Conservation (phyloP, 2,113 vertebrate species). For the Chaetodon trifascialis region DNA sequence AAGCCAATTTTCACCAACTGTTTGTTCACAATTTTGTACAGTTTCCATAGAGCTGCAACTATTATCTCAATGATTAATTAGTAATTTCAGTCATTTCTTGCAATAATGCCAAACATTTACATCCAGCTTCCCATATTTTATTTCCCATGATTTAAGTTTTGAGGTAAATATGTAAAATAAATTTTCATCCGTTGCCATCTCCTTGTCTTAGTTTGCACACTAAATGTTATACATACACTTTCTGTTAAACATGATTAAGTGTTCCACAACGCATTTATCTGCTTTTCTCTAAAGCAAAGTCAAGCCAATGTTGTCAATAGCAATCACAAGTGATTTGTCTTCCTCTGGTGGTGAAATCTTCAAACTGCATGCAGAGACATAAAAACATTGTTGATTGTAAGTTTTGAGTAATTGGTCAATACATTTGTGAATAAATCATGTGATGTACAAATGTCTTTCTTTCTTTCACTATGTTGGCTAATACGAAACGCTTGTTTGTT, state of each 20-base stretch:
- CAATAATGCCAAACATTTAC: not conserved
- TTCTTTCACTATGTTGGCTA: not conserved
- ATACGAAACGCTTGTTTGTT: not conserved
- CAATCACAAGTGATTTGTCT: constrained; percentile 6
- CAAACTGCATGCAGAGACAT: constrained; percentile 2
- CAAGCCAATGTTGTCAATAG: not conserved
- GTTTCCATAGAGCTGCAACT: not conserved
- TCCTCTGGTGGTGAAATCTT: constrained; percentile 16
- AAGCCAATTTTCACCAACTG: no score
- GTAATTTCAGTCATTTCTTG: no score
- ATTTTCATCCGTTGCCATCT: not conserved
- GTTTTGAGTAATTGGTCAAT: not conserved
- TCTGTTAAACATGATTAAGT: no score
- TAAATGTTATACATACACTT: not conserved
- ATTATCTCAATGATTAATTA: no score
- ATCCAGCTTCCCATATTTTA: no score
- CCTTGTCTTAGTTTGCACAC: not conserved
- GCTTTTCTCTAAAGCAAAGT: not conserved
- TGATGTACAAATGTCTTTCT: not conserved
- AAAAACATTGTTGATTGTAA: not conserved
- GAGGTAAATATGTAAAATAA: not conserved
- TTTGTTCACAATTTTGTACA: not conserved
- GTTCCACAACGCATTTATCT: not conserved
- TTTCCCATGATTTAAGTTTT: not conserved
- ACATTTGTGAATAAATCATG: not conserved